A percentile compares a stretch with the other conserved stretches of the same genome.
phyloP scores from a whole-genome alignment of 1,140 invertebrate species.

The Aphis gossypii region DNA sequence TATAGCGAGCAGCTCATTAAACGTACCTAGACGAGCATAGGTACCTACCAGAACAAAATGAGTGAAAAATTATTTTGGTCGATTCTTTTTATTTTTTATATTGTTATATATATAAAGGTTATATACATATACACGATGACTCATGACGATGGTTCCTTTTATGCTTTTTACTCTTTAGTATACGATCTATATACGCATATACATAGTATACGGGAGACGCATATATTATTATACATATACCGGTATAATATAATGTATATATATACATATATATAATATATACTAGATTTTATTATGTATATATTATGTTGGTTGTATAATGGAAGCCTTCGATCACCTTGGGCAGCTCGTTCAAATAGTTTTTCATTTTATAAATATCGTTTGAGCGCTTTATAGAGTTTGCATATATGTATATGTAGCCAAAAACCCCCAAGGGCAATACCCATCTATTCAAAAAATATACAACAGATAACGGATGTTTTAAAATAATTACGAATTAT shows the following conservation, averaged over 20 bases:
- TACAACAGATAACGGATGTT: conserved; percentile 4
- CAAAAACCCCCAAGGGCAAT: conserved; percentile 1
- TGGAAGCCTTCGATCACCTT: not conserved
- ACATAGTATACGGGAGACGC: not conserved
- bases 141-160: conserved; percentile 26
- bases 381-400: not conserved
- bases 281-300: not conserved
- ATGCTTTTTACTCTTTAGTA: not conserved
- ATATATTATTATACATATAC: not conserved
- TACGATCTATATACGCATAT: not conserved
- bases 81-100: conserved; percentile 35
- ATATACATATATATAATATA: not conserved
- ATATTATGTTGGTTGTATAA: not conserved
- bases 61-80: conserved; percentile 42
- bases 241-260: not conserved
- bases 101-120: conserved; percentile 33
- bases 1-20: not conserved
- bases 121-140: conserved; percentile 26
- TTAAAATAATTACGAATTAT: conserved; percentile 3
- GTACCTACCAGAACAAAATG: conserved; percentile 14
- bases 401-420: not conserved
- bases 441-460: conserved; percentile 10
- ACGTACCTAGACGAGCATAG: not conserved
- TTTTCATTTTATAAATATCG: not conserved
- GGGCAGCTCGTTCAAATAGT: conserved; percentile 2